Base-by-base conservation (phyloP, 2,888 invertebrate genomes). In the Kuschelorhynchus macadamiae region DNA sequence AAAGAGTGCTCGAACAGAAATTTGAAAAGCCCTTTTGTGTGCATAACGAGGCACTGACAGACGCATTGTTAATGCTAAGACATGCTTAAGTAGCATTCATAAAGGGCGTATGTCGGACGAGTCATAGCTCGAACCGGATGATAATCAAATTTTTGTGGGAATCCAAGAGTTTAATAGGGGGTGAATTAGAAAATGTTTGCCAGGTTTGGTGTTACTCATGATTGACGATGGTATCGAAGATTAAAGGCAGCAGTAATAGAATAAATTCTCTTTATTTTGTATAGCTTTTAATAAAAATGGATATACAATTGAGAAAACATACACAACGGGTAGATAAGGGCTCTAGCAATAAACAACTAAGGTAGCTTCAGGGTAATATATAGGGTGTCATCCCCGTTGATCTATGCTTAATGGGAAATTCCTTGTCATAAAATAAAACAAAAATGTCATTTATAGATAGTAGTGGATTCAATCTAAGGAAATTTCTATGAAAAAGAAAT, bases 11-110 rank as follows among this genome's bases (percentile, higher is more conserved):
- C 64, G 39, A 47, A 55, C 44, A 41, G 64, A 64, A 56, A 64
- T 64, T 56, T 64, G 47, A 49, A 64, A 63, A 47, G 56, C 49
- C 41, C 64, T 49, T 64, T 64, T 64, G 36, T 64, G 56, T 25
- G 20, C 41, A 14, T 64, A 64, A 64, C 56, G 57, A 50, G 20
- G 32, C 44, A 14, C 50, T 65, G 65, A 65, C 65, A 65, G 65
- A 20, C 33, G 50, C 52, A 65, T 65, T 65, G 65, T 65, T 65
- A 56, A 64, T 64, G 47, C 49, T 18, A 41, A 64, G 49, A 39
- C 64, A 56, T 56, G 65, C 57, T 57, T 65, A 64, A 62, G 63
- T 53, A 53, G 62, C 53, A 47, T 20, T n/a, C 42, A 20, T 18
- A 61, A 18, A 30, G 61, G 53, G 44, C 44, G 42, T 56, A 56